These are phyloP conservation scores for Puffinus mauretanicus DNA, from an alignment of 2,113 vertebrate species.

Conservation along the genomic window DNA sequence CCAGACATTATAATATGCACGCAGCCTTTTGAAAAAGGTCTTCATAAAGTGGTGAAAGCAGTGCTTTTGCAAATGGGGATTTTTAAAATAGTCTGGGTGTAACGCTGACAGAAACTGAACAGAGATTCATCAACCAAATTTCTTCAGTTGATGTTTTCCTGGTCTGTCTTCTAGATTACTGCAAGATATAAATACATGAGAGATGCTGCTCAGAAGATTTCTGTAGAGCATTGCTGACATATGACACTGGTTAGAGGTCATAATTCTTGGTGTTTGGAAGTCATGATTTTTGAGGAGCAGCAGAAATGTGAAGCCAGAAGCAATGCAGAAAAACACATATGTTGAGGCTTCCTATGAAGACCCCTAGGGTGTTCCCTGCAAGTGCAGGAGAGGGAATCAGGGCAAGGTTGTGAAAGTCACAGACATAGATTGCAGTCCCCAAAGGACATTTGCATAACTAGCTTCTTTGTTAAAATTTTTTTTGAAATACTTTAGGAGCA, in stretches of 20 bases:
- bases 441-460: conserved; percentile 43
- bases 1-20: rapidly evolving
- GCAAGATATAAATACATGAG: not conserved
- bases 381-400: conserved; percentile 14
- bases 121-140: not conserved
- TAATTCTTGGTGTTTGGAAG: not conserved
- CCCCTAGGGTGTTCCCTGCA: not conserved
- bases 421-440: not conserved
- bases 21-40: not conserved
- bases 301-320: not conserved
- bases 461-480: not conserved
- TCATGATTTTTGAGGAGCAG: not conserved
- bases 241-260: not conserved
- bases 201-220: not conserved
- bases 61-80: not conserved
- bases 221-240: not conserved
- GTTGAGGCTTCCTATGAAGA: not conserved
- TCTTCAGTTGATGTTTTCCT: not conserved
- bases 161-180: not conserved
- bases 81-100: not conserved
- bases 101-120: not conserved
- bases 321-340: not conserved
- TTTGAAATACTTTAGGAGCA: not conserved
- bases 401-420: conserved; percentile 37
- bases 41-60: not conserved